Conservation (phyloP, 1,140 invertebrate species). For the Ectropis grisescens region DNA sequence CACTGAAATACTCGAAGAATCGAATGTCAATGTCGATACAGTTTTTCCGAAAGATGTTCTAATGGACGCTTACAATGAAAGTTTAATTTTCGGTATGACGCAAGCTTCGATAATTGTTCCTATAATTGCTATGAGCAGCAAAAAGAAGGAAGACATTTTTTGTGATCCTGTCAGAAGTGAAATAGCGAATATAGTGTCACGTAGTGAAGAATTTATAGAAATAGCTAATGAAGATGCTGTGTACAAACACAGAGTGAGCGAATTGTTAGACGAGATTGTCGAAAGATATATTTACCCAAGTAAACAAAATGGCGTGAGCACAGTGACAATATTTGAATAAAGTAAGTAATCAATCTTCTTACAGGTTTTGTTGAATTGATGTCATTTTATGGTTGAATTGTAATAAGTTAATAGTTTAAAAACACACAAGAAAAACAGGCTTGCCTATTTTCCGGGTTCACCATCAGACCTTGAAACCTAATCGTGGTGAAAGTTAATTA, state of each 20-base stretch:
- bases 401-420: no score
- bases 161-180: conserved; percentile 36
- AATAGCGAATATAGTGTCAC: conserved; percentile 48
- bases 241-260: conserved; percentile 47
- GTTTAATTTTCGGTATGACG: conserved; percentile 57
- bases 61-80: conserved; percentile 46
- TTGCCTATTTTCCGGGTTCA: no score
- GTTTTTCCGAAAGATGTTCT: conserved; percentile 38
- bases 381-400: no score
- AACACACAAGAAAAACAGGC: no score
- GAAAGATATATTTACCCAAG: conserved; percentile 48
- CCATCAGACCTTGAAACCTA: no score
- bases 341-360: no score
- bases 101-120: conserved; percentile 67
- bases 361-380: no score
- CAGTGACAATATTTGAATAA: no score
- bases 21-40: conserved; percentile 31
- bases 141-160: conserved; percentile 41
- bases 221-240: conserved; percentile 41
- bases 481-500: no score
- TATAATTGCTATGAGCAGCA: conserved; percentile 40
- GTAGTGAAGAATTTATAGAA: conserved; percentile 59
- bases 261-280: conserved; percentile 65
- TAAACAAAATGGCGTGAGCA: no score
- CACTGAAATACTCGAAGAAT: conserved; percentile 38